These are phyloP conservation scores for Volucella bombylans DNA, from an alignment of 2,888 invertebrate genomes.

Conservation along the genomic window DNA sequence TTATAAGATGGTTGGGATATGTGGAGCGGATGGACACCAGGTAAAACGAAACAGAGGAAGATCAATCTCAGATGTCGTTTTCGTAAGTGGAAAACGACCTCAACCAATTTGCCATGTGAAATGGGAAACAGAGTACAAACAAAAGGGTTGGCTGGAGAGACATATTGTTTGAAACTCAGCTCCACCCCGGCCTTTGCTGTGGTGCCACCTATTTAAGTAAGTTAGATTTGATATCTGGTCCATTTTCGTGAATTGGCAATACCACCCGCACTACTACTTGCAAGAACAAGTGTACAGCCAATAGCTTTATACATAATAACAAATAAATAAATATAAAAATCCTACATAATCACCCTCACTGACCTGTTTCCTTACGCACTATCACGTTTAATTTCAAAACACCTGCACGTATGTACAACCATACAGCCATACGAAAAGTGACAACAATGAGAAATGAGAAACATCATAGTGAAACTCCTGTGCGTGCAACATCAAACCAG, in stretches of 20 bases:
- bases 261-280: not conserved
- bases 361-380: constrained; percentile 60
- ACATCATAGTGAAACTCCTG: constrained; percentile 2
- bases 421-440: not conserved
- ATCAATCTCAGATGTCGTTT: too few relatives aligned
- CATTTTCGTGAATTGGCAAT: constrained; percentile 31
- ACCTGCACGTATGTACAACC: constrained; percentile 44
- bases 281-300: constrained; percentile 68
- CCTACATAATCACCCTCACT: constrained; percentile 47
- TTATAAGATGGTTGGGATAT: too few relatives aligned
- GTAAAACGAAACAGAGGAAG: too few relatives aligned
- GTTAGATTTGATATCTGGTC: not conserved
- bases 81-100: too few relatives aligned
- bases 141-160: too few relatives aligned
- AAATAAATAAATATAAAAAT: constrained; percentile 38
- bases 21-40: too few relatives aligned
- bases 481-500: constrained; percentile 66
- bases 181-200: too few relatives aligned
- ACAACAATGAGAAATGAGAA: not conserved
- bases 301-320: constrained; percentile 66
- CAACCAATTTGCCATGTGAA: too few relatives aligned
- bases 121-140: too few relatives aligned
- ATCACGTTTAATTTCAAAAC: constrained; percentile 67
- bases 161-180: too few relatives aligned
- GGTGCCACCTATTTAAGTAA: not conserved